A percentile compares a stretch with the other conserved stretches of the same genome.
These are phyloP conservation scores for Trachythela sp. DNA, from an alignment of 64 coral and sea anemone genomes.

Conservation along the genomic window DNA sequence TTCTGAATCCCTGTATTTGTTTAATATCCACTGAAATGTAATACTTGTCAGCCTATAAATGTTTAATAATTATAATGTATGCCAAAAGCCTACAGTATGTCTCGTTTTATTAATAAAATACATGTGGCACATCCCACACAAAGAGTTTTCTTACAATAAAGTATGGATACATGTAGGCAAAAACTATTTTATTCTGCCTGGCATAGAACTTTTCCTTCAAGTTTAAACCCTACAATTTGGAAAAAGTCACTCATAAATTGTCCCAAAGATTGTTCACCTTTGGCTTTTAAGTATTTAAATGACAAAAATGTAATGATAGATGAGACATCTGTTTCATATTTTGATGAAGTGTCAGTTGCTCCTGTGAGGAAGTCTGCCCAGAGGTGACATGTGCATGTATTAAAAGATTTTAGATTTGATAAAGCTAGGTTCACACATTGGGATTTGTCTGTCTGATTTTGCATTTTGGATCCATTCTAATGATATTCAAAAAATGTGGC, in stretches of 20 bases:
- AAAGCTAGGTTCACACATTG: too few species aligned
- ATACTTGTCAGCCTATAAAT: background rate
- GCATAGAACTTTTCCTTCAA: too few species aligned
- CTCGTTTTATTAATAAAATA: too few species aligned
- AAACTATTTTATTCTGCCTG: too few species aligned
- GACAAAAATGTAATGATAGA: background rate
- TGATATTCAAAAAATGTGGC: too few species aligned
- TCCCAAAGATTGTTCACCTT: background rate
- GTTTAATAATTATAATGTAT: too few species aligned
- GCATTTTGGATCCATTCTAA: too few species aligned
- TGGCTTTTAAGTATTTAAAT: background rate
- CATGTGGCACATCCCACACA: too few species aligned
- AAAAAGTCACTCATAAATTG: background rate
- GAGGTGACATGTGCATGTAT: background rate
- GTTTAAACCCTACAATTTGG: background rate
- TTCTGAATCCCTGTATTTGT: background rate
- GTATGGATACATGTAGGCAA: too few species aligned
- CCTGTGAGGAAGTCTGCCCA: background rate
- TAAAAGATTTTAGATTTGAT: background rate
- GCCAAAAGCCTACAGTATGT: too few species aligned
- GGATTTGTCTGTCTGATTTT: too few species aligned
- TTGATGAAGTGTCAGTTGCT: background rate
- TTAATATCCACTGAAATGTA: background rate
- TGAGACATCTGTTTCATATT: background rate
- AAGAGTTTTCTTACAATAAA: too few species aligned